phyloP scores from a whole-genome alignment of 2,113 vertebrate genomes.

The Sinosuthora webbiana region DNA sequence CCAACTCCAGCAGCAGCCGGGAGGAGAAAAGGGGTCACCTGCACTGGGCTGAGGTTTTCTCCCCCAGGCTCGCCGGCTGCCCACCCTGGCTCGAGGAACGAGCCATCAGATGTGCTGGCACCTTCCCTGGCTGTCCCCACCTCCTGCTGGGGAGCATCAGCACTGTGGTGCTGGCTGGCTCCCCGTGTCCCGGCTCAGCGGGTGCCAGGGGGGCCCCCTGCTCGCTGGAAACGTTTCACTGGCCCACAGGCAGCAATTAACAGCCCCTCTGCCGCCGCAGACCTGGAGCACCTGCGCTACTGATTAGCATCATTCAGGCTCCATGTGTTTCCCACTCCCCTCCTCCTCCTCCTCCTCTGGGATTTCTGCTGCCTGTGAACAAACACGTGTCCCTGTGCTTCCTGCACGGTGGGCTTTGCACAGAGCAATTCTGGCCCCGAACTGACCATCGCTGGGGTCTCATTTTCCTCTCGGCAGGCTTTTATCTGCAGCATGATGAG shows the following conservation, averaged over 20 bases:
- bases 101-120: not conserved
- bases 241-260: slow-evolving; percentile 59
- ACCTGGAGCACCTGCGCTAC: slow-evolving; percentile 47
- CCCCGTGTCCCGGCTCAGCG: fast-evolving
- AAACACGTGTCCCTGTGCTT: slow-evolving; percentile 25
- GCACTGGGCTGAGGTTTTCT: not conserved
- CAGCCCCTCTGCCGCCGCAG: not conserved
- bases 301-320: slow-evolving; percentile 64
- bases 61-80: not conserved
- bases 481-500: not conserved
- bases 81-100: not conserved
- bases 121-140: not conserved
- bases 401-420: not conserved
- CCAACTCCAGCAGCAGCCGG: not conserved
- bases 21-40: not conserved
- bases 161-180: not conserved
- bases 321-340: slow-evolving; percentile 60
- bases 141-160: not conserved
- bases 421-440: not conserved
- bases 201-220: not conserved
- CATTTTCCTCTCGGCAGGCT: not conserved
- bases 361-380: slow-evolving; percentile 44
- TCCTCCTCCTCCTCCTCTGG: slow-evolving; percentile 45
- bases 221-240: not conserved
- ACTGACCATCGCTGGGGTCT: not conserved